Evolutionary conservation across 64 coral and sea anemone species (phyloP).

Genomic region (Stylophora pistillata): DNA sequence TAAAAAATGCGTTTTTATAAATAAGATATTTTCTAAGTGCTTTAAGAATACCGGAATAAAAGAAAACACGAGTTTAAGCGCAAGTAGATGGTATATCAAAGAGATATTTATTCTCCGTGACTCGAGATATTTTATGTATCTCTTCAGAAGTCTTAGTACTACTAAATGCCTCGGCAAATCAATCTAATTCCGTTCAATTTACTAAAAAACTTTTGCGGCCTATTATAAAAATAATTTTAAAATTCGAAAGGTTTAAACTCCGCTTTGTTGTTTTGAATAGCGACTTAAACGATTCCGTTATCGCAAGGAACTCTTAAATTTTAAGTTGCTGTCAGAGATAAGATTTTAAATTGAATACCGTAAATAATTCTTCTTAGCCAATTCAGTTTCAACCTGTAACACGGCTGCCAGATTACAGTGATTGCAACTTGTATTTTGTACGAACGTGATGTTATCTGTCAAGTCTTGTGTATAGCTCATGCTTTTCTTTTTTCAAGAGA

Average conservation of each 20-base stretch:
- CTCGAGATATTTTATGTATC: no score
- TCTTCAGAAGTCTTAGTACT: background rate
- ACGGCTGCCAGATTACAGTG: no score
- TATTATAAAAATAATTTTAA: background rate
- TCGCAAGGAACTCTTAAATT: background rate
- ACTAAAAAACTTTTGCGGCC: no score
- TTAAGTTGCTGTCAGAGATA: background rate
- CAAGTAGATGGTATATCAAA: no score
- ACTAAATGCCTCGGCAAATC: no score
- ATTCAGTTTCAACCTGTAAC: no score
- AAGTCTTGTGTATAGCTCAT: background rate
- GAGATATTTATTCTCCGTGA: no score
- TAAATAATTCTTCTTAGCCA: background rate
- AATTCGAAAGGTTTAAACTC: background rate
- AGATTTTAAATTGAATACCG: background rate
- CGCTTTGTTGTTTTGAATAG: background rate
- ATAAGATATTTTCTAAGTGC: no score
- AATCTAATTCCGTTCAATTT: no score
- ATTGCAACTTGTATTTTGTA: background rate
- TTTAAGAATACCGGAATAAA: no score
- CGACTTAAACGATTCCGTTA: background rate
- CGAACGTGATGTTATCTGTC: background rate
- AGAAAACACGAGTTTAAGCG: no score
- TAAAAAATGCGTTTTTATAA: no score
- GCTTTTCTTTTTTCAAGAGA: background rate